Evolutionary conservation across 2,888 invertebrate species (phyloP), one percentile per base, ranked within the genome.

Genomic region (Seira ritae): DNA sequence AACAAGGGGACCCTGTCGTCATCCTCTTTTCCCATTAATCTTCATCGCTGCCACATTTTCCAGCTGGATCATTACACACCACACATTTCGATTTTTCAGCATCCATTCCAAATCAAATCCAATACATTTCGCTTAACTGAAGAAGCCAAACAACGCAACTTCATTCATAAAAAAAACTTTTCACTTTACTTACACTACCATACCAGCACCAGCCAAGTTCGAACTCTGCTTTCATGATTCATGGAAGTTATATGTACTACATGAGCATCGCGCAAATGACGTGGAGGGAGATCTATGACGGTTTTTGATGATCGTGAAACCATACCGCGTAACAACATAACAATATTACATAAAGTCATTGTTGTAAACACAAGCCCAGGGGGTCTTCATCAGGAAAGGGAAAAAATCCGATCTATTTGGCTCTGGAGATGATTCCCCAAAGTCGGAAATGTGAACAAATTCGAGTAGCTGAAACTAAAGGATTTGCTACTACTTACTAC

Each of bases 31-130:
- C 81, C 85, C 88, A 88, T 88, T 88, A 88, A 88, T 88, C 88
- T 88, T 88, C 88, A 88, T 88, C 87, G 80, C 85, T 88, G 88
- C 88, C 88, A 88, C 86, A 86, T 86, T 87, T 88, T 87, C 88
- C 87, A 86, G 87, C 85, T 86, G 87, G 85, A 75, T 88, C 88
- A 88, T 88, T 88, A 88, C 88, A 85, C 87, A 84, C 77, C 76
- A 84, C 80, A 85, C 80, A 81, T 85, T 84, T 73, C 60, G 72
- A 80, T 74, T 84, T 31, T 80, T 79, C 67, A 69, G 55, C 55
- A 69, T 79, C 77, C 76, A 78, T 78, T 84, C 73, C 80, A 76
- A 80, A 80, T 72, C 78, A 23, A 81, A 72, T 81, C 68, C 46
- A 75, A 76, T 76, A 50, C 77, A 31, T 31, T 31, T 31, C 31